Percentiles rank a stretch among this genome's conserved stretches.
phyloP scores from a whole-genome alignment of 2,888 invertebrate genomes.

The Drosophila cognata region DNA sequence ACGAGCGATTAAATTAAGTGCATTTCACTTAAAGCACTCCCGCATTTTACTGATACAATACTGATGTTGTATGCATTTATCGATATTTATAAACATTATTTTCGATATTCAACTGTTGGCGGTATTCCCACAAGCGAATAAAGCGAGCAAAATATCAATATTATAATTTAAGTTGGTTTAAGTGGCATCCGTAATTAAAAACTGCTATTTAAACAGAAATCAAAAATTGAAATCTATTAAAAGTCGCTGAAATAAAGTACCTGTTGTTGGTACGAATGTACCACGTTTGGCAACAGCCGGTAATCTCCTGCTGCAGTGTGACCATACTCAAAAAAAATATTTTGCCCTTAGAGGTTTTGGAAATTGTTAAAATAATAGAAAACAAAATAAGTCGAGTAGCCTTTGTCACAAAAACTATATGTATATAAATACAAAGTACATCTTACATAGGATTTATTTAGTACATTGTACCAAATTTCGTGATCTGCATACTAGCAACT shows the following conservation, averaged over 20 bases:
- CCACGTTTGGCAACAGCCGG: background rate
- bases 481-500: conserved; percentile 5
- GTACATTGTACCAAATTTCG: background rate
- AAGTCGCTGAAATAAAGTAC: background rate
- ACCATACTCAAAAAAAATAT: background rate
- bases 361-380: background rate
- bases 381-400: background rate
- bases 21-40: conserved; percentile 41
- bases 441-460: background rate
- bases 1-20: conserved; percentile 22
- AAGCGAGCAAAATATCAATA: no score
- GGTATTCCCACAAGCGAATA: conserved; percentile 10
- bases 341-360: background rate
- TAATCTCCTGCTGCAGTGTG: background rate
- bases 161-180: background rate
- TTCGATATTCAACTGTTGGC: conserved; percentile 11
- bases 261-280: background rate
- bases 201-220: background rate
- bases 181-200: background rate
- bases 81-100: conserved; percentile 16
- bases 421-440: background rate
- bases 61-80: conserved; percentile 1
- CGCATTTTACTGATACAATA: conserved; percentile 22
- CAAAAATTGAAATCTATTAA: background rate
- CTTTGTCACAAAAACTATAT: background rate